Conservation (phyloP, 1,140 invertebrate genomes). For the Conus betulinus region DNA sequence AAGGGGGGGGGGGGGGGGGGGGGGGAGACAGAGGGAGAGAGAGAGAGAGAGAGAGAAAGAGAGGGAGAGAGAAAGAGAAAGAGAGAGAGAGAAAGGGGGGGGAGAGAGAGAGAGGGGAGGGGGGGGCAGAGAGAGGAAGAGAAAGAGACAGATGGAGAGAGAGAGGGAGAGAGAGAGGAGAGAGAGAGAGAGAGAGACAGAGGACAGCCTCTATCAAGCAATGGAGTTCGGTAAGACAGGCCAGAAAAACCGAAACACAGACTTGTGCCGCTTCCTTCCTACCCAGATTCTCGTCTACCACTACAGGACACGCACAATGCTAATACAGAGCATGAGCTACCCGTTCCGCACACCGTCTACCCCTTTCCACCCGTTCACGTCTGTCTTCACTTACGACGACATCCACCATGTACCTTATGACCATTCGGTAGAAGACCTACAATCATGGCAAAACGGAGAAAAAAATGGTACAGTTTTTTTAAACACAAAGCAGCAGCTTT, state of each 20-base stretch:
- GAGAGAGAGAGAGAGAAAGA: not conserved
- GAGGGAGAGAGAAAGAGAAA: constrained; percentile 17
- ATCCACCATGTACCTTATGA: not conserved
- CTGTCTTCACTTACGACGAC: constrained; percentile 1
- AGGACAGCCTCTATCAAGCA: not conserved
- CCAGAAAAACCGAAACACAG: too few relatives aligned
- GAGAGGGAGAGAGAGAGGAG: not conserved
- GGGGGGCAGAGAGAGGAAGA: too few relatives aligned
- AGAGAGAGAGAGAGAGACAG: constrained; percentile 15
- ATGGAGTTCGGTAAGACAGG: too few relatives aligned
- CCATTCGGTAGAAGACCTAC: constrained; percentile 17
- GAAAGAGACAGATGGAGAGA: constrained; percentile 11
- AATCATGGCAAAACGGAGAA: not conserved
- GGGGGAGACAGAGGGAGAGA: not conserved
- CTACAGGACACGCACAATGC: too few relatives aligned
- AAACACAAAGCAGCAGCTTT: too few relatives aligned
- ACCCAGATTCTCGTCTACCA: too few relatives aligned
- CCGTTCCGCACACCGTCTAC: not conserved
- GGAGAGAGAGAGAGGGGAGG: too few relatives aligned
- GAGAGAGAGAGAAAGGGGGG: not conserved
- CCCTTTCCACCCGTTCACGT: not conserved
- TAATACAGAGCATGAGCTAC: too few relatives aligned
- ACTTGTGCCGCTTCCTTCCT: too few relatives aligned
- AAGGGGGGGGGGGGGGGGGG: too few relatives aligned
- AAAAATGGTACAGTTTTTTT: not conserved